Conservation (phyloP, 1,140 invertebrate species). For the Drosophila ficusphila region DNA sequence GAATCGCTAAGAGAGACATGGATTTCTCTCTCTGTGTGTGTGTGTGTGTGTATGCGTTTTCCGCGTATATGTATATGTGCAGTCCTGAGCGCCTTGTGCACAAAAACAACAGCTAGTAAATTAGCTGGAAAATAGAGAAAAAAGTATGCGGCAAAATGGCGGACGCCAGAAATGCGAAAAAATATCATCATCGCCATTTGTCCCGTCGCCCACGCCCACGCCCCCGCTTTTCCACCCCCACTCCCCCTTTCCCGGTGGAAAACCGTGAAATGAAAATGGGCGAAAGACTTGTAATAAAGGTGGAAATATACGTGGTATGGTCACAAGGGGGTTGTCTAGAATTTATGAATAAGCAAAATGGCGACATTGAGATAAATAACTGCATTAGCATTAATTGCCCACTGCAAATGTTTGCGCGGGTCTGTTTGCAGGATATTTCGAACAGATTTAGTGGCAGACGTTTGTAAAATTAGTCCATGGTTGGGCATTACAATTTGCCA, state of each 20-base stretch:
- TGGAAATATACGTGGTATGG: conserved; percentile 53
- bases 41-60: conserved; percentile 20
- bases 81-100: conserved; percentile 33
- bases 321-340: not conserved
- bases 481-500: not conserved
- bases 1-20: conserved; percentile 70
- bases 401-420: not conserved
- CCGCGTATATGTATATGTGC: conserved; percentile 10
- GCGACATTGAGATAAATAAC: conserved; percentile 63
- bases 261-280: conserved; percentile 50
- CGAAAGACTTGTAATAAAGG: conserved; percentile 52
- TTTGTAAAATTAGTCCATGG: not conserved
- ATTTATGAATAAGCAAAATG: conserved; percentile 65
- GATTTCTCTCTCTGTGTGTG: conserved; percentile 35
- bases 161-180: conserved; percentile 69
- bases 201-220: not conserved
- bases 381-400: conserved; percentile 66
- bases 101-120: conserved; percentile 80
- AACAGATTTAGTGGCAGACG: not conserved
- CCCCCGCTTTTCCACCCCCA: not conserved
- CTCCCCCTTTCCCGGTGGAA: conserved; percentile 15
- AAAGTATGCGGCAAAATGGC: conserved; percentile 77
- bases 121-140: conserved; percentile 77
- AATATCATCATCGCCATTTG: conserved; percentile 40
- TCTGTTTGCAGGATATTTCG: not conserved